phyloP scores from a whole-genome alignment of 2,113 vertebrate genomes.

The Aspiorhynchus laticeps region DNA sequence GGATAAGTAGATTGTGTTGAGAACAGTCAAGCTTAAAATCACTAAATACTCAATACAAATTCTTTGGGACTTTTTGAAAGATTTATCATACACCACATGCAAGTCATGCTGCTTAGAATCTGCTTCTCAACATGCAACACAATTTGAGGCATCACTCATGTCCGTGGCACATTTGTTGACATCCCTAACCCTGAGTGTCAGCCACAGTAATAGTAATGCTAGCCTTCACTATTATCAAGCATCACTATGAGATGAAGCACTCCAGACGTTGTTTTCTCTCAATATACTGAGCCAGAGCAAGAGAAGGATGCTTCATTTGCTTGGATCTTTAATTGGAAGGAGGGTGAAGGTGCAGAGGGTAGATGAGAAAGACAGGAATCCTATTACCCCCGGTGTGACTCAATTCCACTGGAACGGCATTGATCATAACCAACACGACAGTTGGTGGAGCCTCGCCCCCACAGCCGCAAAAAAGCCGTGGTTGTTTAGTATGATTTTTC shows the following conservation, averaged over 20 bases:
- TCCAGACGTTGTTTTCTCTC: slow-evolving; percentile 21
- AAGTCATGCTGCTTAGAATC: neutral
- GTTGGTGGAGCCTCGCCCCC: slow-evolving; percentile 21
- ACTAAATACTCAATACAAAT: neutral
- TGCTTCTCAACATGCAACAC: neutral
- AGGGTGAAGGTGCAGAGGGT: slow-evolving; percentile 30
- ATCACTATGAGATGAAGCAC: neutral
- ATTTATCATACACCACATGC: neutral
- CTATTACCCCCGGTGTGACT: slow-evolving; percentile 35
- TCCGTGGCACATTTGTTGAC: slow-evolving; percentile 4
- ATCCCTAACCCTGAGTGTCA: neutral
- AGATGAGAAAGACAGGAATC: slow-evolving; percentile 42
- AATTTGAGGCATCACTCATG: slow-evolving; percentile 4
- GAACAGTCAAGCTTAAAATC: neutral
- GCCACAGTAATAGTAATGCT: neutral
- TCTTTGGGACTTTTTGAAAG: neutral
- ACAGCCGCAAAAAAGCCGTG: neutral
- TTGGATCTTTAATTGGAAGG: slow-evolving; percentile 49
- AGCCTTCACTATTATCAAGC: slow-evolving; percentile 7
- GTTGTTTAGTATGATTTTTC: slow-evolving; percentile 1
- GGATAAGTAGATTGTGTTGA: neutral
- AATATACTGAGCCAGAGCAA: slow-evolving; percentile 30
- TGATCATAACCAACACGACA: slow-evolving; percentile 42
- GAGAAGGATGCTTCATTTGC: neutral
- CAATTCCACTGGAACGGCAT: slow-evolving; percentile 18